Percentiles rank a stretch among this genome's conserved stretches.
phyloP scores from a whole-genome alignment of 2,888 invertebrate genomes.

The Nomada ruficornis region DNA sequence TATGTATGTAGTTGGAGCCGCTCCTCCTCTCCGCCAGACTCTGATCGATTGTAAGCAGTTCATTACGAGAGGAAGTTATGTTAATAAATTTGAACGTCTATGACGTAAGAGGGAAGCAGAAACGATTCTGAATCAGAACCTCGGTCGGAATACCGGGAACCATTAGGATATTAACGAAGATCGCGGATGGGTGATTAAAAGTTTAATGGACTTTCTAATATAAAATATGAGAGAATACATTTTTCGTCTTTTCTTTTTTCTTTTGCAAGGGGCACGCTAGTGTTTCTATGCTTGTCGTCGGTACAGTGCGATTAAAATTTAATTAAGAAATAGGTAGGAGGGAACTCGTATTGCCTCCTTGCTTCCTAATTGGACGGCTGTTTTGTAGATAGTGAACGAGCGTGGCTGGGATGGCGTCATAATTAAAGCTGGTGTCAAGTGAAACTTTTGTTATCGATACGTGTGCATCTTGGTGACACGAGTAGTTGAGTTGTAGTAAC shows the following conservation, averaged over 20 bases:
- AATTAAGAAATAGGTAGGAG: not conserved
- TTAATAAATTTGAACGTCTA: constrained; percentile 30
- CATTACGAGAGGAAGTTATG: constrained; percentile 43
- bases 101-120: no score
- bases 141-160: no score
- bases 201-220: no score
- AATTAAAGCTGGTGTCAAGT: not conserved
- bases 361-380: not conserved
- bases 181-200: no score
- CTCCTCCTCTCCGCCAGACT: not conserved
- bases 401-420: not conserved
- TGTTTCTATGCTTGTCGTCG: not conserved
- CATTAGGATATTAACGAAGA: no score
- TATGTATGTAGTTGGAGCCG: constrained; percentile 9
- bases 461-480: constrained; percentile 1
- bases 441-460: constrained; percentile 2
- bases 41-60: constrained; percentile 37
- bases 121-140: no score
- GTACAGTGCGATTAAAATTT: not conserved
- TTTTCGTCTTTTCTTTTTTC: no score
- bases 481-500: not conserved
- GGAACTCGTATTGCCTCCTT: not conserved
- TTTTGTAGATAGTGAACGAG: not conserved
- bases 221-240: no score
- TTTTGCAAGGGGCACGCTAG: no score